Evolutionary conservation across 1,140 invertebrate species (phyloP).

Genomic region (Drosophila ercepeae): DNA sequence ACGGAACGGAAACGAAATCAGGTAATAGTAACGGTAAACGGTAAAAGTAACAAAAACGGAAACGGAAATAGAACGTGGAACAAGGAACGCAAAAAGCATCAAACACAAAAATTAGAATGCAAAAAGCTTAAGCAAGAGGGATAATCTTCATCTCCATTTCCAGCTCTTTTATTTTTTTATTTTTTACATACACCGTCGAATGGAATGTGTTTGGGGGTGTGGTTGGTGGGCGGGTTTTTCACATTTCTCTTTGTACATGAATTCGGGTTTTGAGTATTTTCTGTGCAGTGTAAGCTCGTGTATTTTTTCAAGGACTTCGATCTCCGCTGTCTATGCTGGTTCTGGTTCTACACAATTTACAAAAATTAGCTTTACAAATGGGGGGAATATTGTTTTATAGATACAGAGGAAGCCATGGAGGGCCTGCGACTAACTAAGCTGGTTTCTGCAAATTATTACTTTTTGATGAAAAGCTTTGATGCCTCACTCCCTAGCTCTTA

Average conservation of each 20-base stretch:
- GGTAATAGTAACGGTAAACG: neutral
- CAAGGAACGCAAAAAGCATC: slow-evolving; percentile 32
- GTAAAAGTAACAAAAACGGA: slow-evolving; percentile 1
- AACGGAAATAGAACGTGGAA: slow-evolving; percentile 8
- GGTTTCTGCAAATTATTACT: neutral
- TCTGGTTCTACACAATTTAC: slow-evolving; percentile 29
- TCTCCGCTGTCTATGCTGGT: slow-evolving; percentile 5
- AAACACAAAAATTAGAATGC: slow-evolving; percentile 37
- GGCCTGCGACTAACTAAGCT: neutral
- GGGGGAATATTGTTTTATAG: slow-evolving; percentile 4
- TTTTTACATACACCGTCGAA: slow-evolving; percentile 25
- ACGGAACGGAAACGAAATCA: slow-evolving; percentile 27
- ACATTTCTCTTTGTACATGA: slow-evolving; percentile 22
- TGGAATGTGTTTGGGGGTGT: slow-evolving; percentile 7
- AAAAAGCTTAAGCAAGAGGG: slow-evolving; percentile 34
- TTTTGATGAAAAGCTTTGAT: no score
- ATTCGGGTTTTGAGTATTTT: slow-evolving; percentile 13
- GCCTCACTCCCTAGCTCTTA: neutral
- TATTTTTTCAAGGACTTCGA: slow-evolving; percentile 14
- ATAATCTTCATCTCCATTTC: slow-evolving; percentile 10
- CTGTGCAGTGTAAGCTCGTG: slow-evolving; percentile 28
- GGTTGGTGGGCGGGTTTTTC: neutral
- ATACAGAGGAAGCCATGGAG: slow-evolving; percentile 1
- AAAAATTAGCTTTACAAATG: slow-evolving; percentile 37
- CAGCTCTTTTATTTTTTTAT: no score